Evolutionary conservation across 1,140 invertebrate species (phyloP), one percentile per base, ranked within the genome.

Genomic region (Drosophila bocki): DNA sequence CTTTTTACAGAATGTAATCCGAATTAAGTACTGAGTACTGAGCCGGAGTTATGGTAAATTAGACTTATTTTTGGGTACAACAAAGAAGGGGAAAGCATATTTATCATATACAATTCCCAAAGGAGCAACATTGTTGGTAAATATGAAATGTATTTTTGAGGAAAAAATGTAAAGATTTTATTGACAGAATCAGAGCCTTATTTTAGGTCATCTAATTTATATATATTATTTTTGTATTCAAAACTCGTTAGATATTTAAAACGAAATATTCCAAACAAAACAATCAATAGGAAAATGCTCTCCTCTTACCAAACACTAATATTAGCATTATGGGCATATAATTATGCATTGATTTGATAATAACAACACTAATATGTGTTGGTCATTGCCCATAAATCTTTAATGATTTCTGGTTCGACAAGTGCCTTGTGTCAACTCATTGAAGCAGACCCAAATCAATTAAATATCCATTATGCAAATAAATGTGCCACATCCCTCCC

Each of bases 401-500:
- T 62, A 42, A 65, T 62, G 60, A 67, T 44, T 45, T 60, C 44
- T 45, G 17, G 48, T 32, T 70, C 62, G 63, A 54, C 45, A 56
- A 54, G 22, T 54, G 63, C 15, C 32, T 45, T 39, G 62, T 70
- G 67, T 56, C 67, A 67, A 67, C 41, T 44, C 57, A 59, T 45
- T 37, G 63, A 67, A 45, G 39, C 63, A 54, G 67, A 69, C 67
- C 67, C 63, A 70, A 70, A 70, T 70, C 67, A 70, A 70, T 70
- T 70, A 68, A 69, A 70, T 54, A 69, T 56, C 67, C 67, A 70
- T 70, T 70, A 70, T 70, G 67, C 63, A 56, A 70, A 70, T 39
- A 39, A 53, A 68, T 54, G 63, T 35, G 47, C 37, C 62, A 39
- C 67, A 68, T 39, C 33, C 67, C 63, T 19, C 33, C 48, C 22